These are phyloP conservation scores for Papilio elwesi DNA, from an alignment of 2,888 invertebrate genomes.

Conservation along the genomic window DNA sequence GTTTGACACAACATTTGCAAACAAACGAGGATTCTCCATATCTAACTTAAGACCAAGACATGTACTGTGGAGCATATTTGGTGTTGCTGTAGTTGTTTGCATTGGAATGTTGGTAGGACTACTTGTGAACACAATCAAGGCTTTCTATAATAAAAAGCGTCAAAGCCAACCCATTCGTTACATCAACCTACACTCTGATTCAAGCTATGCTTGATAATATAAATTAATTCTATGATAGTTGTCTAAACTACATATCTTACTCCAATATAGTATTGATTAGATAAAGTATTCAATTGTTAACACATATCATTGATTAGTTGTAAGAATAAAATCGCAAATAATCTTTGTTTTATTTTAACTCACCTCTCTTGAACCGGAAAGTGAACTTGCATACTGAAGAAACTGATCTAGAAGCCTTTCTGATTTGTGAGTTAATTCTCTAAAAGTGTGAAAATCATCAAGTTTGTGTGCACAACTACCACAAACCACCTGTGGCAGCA, in stretches of 20 bases:
- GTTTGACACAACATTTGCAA: constrained; percentile 64
- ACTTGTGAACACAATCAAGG: constrained; percentile 66
- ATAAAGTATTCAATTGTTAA: constrained; percentile 41
- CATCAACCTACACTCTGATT: constrained; percentile 66
- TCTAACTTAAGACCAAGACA: constrained; percentile 71
- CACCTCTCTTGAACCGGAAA: constrained; percentile 87
- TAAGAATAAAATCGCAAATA: constrained; percentile 45
- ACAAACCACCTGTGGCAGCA: constrained; percentile 91
- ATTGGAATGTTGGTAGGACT: constrained; percentile 73
- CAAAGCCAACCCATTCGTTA: constrained; percentile 71
- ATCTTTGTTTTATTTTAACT: constrained; percentile 53
- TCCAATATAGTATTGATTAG: constrained; percentile 39
- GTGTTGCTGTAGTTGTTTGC: constrained; percentile 67
- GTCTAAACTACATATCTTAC: constrained; percentile 39
- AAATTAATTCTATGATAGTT: constrained; percentile 41
- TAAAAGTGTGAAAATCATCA: constrained; percentile 90
- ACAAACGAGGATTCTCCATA: constrained; percentile 61
- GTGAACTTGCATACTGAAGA: constrained; percentile 88
- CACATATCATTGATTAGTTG: constrained; percentile 38
- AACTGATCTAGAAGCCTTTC: constrained; percentile 90
- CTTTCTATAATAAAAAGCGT: constrained; percentile 66
- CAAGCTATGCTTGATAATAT: constrained; percentile 65
- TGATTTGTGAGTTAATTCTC: constrained; percentile 89
- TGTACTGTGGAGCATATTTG: constrained; percentile 75
- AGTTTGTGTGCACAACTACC: constrained; percentile 90